A percentile compares a stretch with the other conserved stretches of the same genome.
These are phyloP conservation scores for Anhinga rufa DNA, from an alignment of 2,113 vertebrate genomes.

Conservation along the genomic window DNA sequence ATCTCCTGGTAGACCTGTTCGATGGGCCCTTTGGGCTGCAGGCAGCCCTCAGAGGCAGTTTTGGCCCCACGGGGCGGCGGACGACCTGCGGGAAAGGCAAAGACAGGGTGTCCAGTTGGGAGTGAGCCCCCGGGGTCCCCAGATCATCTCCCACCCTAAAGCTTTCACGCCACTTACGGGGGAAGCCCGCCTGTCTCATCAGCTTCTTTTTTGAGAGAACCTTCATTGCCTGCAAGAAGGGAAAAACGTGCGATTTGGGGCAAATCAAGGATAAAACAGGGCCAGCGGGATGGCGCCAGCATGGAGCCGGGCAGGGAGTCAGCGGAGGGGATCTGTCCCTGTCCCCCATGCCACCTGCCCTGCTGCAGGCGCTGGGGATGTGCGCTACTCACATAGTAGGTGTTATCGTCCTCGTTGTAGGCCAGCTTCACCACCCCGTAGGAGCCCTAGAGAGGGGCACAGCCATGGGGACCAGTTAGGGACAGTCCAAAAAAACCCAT, in stretches of 20 bases:
- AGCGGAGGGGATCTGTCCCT: background rate
- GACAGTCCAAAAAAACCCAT: background rate
- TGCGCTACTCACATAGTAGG: conserved; percentile 89
- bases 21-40: conserved; percentile 88
- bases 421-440: conserved; percentile 98
- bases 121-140: background rate
- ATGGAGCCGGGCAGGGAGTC: background rate
- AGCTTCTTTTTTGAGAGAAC: conserved; percentile 96
- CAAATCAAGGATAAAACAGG: background rate
- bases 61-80: conserved; percentile 90
- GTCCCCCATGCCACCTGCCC: background rate
- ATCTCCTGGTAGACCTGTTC: conserved; percentile 98
- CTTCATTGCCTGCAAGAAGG: conserved; percentile 89
- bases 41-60: conserved; percentile 74
- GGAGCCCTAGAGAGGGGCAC: conserved; percentile 81
- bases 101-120: rapidly evolving
- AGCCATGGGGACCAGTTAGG: background rate
- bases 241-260: background rate
- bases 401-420: conserved; percentile 97
- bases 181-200: conserved; percentile 96
- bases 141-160: background rate
- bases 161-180: conserved; percentile 82
- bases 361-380: rapidly evolving
- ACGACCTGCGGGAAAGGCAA: conserved; percentile 74
- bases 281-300: background rate